These are phyloP conservation scores for Typhlichthys eigenmanni DNA, from an alignment of 2,797 vertebrate genomes.

Conservation along the genomic window DNA sequence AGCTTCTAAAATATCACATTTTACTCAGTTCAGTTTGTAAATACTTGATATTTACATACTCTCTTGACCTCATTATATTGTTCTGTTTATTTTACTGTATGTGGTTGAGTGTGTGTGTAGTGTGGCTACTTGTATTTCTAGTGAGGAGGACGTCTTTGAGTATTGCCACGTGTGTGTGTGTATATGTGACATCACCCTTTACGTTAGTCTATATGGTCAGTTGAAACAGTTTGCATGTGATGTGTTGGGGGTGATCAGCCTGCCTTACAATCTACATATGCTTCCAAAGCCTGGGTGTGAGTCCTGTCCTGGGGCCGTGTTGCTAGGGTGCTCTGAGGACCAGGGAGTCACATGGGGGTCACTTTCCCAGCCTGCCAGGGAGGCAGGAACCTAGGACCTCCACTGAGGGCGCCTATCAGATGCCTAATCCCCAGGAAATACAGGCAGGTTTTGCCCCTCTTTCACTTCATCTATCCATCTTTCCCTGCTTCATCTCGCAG, in stretches of 20 bases:
- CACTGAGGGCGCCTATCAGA: conserved; percentile 76
- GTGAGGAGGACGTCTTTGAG: too few relatives aligned
- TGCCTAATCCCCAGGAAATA: conserved; percentile 81
- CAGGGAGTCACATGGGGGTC: conserved; percentile 75
- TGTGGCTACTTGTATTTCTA: neutral
- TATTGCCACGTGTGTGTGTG: neutral
- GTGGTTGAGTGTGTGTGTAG: neutral
- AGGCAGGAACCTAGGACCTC: conserved; percentile 74
- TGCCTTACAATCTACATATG: neutral
- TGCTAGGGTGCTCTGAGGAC: conserved; percentile 48
- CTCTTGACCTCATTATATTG: too few relatives aligned
- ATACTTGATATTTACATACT: too few relatives aligned
- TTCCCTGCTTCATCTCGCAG: conserved; percentile 49
- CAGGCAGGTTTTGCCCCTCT: conserved; percentile 65
- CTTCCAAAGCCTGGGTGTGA: conserved; percentile 11
- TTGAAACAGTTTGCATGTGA: neutral
- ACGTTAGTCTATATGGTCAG: neutral
- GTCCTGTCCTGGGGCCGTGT: conserved; percentile 44
- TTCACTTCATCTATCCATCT: conserved; percentile 41
- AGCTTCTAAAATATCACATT: too few relatives aligned
- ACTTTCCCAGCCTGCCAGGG: conserved; percentile 78
- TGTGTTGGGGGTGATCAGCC: neutral
- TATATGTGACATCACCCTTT: neutral
- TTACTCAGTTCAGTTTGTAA: too few relatives aligned
- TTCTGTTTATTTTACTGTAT: too few relatives aligned